A percentile compares a stretch with the other conserved stretches of the same genome.
Conservation (phyloP, 2,888 invertebrate species). For the Nemapogon koenigi region DNA sequence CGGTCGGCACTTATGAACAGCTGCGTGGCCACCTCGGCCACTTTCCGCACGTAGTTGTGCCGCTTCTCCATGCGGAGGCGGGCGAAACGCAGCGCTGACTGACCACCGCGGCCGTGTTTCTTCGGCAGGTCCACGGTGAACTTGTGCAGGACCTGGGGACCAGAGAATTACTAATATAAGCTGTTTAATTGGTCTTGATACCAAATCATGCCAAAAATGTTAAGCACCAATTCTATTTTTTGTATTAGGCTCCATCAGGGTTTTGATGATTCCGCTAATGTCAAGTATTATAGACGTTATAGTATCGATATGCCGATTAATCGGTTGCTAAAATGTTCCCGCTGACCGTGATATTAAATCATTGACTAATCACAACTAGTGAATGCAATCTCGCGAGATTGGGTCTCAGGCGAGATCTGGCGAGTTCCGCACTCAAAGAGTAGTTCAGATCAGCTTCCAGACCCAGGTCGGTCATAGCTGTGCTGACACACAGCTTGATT, state of each 20-base stretch:
- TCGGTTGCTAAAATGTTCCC: no score
- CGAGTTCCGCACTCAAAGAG: conserved; percentile 16
- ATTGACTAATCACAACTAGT: background rate
- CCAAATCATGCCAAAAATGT: no score
- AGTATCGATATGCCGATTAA: no score
- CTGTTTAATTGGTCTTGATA: no score
- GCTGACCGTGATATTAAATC: no score
- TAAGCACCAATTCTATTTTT: no score
- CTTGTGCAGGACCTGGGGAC: conserved; percentile 88
- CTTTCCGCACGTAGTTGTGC: conserved; percentile 99
- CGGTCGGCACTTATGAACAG: conserved; percentile 97
- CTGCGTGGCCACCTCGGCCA: conserved; percentile 82
- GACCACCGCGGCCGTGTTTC: conserved; percentile 99
- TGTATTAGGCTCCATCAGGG: no score
- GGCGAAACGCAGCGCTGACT: conserved; percentile 99
- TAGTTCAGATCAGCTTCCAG: conserved; percentile 14
- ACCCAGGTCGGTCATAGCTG: conserved; percentile 17
- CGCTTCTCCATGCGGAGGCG: conserved; percentile 99
- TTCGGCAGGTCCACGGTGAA: conserved; percentile 99
- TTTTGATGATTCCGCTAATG: no score
- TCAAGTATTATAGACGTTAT: no score
- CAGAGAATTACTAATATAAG: no score
- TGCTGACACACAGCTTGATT: conserved; percentile 17
- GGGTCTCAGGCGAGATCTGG: conserved; percentile 3
- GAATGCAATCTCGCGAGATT: background rate